Percentiles rank a stretch among this genome's conserved stretches.
Evolutionary conservation across 2,113 vertebrate genomes (phyloP).

Genomic region (Nothocercus nigrocapillus): DNA sequence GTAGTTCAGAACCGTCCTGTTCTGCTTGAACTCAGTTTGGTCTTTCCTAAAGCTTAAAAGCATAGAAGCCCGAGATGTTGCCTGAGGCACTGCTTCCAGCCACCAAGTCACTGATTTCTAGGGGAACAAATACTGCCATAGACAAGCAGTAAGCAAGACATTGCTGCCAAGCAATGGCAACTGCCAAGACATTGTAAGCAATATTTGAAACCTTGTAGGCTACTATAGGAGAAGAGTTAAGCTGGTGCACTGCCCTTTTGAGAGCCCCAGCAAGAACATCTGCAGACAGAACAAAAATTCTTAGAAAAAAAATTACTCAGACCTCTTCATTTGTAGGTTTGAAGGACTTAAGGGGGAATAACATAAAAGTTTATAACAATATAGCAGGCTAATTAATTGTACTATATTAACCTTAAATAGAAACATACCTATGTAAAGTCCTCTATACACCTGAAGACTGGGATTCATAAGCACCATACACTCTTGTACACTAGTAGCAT

Average conservation of each 20-base stretch:
- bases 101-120: background rate
- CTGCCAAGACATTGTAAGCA: background rate
- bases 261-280: background rate
- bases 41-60: background rate
- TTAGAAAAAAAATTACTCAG: background rate
- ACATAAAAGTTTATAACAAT: background rate
- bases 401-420: background rate
- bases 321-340: background rate
- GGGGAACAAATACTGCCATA: background rate
- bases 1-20: background rate
- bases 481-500: background rate
- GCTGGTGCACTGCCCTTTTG: background rate
- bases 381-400: background rate
- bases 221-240: background rate
- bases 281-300: background rate
- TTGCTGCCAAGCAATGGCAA: too few species aligned
- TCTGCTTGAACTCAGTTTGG: background rate
- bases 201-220: background rate
- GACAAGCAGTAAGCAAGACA: too few species aligned
- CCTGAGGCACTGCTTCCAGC: background rate
- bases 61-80: background rate
- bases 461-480: background rate
- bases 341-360: background rate
- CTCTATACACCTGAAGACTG: background rate
- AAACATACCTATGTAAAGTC: background rate